Base-by-base conservation (phyloP, 2,888 invertebrate species). In the Zonitis immaculata region DNA sequence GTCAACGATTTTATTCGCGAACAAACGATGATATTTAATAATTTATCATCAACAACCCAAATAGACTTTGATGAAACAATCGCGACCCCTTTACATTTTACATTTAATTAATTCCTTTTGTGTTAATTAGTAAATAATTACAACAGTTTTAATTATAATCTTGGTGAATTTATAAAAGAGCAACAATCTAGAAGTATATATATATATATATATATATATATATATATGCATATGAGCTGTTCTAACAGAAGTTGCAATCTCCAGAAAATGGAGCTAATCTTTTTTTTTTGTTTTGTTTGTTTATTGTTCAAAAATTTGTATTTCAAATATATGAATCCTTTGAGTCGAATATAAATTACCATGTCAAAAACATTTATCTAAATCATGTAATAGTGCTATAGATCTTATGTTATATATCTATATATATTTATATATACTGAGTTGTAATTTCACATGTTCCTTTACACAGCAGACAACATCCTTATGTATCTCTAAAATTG, bases 281-380 rank as follows among this genome's bases (percentile, higher is more conserved):
- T n/a, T n/a, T n/a, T n/a, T n/a, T n/a, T n/a, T n/a, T n/a, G n/a
- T n/a, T n/a, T n/a, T n/a, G n/a, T n/a, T n/a, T n/a, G n/a, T n/a
- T n/a, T n/a, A n/a, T n/a, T n/a, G n/a, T n/a, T n/a, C n/a, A n/a
- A n/a, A n/a, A n/a, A n/a, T n/a, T 18, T 9, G 1, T 9, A 57
- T 52, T 54, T 48, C 52, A 51, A 51, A 51, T 52, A 53, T 54
- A 56, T 49, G 58, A 60, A 60, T 61, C 62, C 60, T 65, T 60
- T 65, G 65, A 64, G 61, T 67, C 61, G 48, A 59, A 56, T 53
- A 48, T 51, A 60, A 62, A 67, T 67, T 67, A 65, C 60, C 65
- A 66, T 66, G 64, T 66, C 65, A 67, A 67, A 66, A 6, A 35
- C 63, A 51, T 51, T 50, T 54, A 54, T 51, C 61, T 57, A 56